Base-by-base conservation (phyloP, 2,888 invertebrate species). In the Campoletis raptor region DNA sequence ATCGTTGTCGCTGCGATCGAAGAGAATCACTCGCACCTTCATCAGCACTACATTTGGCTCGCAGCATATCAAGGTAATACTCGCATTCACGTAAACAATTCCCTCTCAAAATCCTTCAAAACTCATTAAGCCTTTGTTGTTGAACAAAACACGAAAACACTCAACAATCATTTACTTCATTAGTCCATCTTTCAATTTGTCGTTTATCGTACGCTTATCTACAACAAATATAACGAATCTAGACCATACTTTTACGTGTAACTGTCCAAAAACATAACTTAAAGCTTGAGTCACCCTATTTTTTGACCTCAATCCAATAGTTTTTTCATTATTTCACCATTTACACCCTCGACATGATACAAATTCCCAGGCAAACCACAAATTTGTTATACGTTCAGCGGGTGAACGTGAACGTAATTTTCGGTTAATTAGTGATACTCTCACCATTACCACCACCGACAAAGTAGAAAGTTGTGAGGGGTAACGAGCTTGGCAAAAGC, bases 21-120 rank as follows among this genome's bases (percentile, higher is more conserved):
- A 96, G 98, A 89, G 97, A 97, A 88, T 97, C 97, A n/a, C 96
- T 97, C 82, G 97, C 97, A 87, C 97, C 97, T 67, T 96, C 96
- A 83, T 97, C 97, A 74, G 96, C 97, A 85, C 94, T 97, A 90
- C 96, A 97, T 94, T 96, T 98, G 94, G 97, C 97, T 93, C 96
- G 98, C 91, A 98, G 98, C 91, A 96, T 97, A 88, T 98, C 98
- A 80, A 96, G 94, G 94, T 94, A 87, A 69, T 40, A 7, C 3
- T 10, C 37, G 40, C 30, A 42, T 54, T 40, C n/a, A 6, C 30
- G 30, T 30, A 2, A 2, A 30, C n/a, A n/a, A 42, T 15, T 30
- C 6, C 15, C 3, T 30, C 48, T 52, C 10, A 57, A 15, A n/a
- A 18, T 52, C 45, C 8, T 30, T 3, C 21, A 9, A n/a, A 54